Conservation (phyloP, 1,140 invertebrate species). For the Sinella curviseta region DNA sequence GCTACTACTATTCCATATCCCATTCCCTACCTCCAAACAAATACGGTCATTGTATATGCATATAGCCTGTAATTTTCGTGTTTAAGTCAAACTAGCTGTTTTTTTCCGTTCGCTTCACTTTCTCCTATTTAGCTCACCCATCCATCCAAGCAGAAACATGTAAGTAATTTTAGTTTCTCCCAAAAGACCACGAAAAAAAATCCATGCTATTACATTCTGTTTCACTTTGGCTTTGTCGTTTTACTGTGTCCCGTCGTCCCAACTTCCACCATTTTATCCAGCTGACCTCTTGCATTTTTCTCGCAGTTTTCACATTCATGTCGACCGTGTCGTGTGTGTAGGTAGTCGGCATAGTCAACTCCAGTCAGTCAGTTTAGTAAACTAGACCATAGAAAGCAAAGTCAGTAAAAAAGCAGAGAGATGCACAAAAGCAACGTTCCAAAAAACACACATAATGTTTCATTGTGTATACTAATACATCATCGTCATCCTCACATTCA, state of each 20-base stretch:
- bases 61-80: too few species aligned
- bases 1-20: too few species aligned
- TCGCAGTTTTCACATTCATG: conserved; percentile 21
- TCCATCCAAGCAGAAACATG: not conserved
- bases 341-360: not conserved
- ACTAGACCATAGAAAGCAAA: not conserved
- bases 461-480: too few species aligned
- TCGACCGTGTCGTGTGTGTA: not conserved
- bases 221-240: not conserved
- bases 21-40: too few species aligned
- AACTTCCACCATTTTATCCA: not conserved
- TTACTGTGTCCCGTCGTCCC: not conserved
- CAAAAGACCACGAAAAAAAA: not conserved
- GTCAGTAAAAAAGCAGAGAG: too few species aligned
- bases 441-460: too few species aligned
- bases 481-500: too few species aligned
- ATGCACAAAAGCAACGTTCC: too few species aligned
- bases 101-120: too few species aligned
- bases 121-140: too few species aligned
- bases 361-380: not conserved
- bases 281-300: conserved; percentile 20
- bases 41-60: too few species aligned
- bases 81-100: too few species aligned
- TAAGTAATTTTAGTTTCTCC: not conserved
- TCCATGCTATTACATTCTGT: not conserved